phyloP scores from a whole-genome alignment of 1,140 invertebrate genomes.

The Marisa cornuarietis region DNA sequence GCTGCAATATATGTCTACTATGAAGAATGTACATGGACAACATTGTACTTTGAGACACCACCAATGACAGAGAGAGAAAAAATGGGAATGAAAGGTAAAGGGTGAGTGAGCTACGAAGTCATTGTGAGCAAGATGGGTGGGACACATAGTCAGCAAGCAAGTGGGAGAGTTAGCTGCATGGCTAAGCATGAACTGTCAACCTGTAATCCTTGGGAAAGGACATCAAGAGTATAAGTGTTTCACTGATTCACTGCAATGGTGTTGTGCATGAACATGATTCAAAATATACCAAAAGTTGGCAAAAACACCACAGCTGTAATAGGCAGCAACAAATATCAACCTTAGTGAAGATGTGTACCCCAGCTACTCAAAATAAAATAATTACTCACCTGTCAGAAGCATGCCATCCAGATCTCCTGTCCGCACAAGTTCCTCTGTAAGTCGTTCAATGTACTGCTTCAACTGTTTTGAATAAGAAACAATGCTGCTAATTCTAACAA shows the following conservation, averaged over 20 bases:
- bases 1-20: too few species aligned
- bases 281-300: background rate
- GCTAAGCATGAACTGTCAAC: too few species aligned
- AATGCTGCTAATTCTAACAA: too few species aligned
- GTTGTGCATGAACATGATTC: background rate
- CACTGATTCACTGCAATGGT: background rate
- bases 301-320: background rate
- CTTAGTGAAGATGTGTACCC: too few species aligned
- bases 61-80: too few species aligned
- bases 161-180: too few species aligned
- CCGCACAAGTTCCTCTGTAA: slow-evolving; percentile 77
- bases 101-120: too few species aligned
- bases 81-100: too few species aligned
- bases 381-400: slow-evolving; percentile 78
- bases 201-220: background rate
- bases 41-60: too few species aligned
- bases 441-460: slow-evolving; percentile 78
- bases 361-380: background rate
- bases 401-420: slow-evolving; percentile 86
- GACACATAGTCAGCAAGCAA: too few species aligned
- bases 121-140: too few species aligned
- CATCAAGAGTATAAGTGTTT: background rate
- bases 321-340: background rate
- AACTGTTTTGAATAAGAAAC: slow-evolving; percentile 63
- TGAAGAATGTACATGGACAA: too few species aligned